Conservation (phyloP, 2,888 invertebrate genomes). For the Dusona sp. region DNA sequence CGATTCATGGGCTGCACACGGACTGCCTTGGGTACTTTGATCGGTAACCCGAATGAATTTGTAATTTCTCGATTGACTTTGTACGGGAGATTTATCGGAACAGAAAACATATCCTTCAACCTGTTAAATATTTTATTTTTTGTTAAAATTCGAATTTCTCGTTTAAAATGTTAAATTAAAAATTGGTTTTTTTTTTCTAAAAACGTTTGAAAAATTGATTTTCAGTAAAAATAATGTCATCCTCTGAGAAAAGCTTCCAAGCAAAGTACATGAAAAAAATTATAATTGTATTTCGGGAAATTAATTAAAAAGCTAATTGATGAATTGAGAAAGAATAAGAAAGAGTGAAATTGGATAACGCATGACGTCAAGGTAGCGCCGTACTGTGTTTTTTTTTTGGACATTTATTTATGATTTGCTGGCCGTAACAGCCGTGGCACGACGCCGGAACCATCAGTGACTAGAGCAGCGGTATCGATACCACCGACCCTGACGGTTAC, state of each 20-base stretch:
- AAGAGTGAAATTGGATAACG: not conserved
- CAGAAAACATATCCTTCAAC: not conserved
- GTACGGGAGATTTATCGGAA: not conserved
- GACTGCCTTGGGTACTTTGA: constrained; percentile 28
- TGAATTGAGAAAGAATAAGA: not conserved
- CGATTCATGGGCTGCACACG: constrained; percentile 39
- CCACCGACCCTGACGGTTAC: constrained; percentile 76
- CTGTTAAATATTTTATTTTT: too few species aligned
- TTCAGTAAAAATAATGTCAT: too few species aligned
- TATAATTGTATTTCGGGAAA: constrained; percentile 4
- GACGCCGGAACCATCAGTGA: constrained; percentile 78
- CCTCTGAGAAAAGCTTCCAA: not conserved
- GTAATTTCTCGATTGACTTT: constrained; percentile 24
- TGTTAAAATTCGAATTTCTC: too few species aligned
- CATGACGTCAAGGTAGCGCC: constrained; percentile 27
- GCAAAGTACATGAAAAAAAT: constrained; percentile 4
- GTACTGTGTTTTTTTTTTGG: constrained; percentile 65
- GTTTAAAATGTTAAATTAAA: too few species aligned
- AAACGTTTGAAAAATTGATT: too few species aligned
- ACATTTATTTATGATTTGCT: constrained; percentile 83
- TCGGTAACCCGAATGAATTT: not conserved
- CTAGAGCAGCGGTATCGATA: constrained; percentile 76
- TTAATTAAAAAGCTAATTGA: not conserved
- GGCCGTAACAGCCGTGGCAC: constrained; percentile 81
- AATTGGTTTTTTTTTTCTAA: too few species aligned